Percentiles rank a stretch among this genome's conserved stretches.
Evolutionary conservation across 2,888 invertebrate genomes (phyloP).

Genomic region (Nomada fabriciana): DNA sequence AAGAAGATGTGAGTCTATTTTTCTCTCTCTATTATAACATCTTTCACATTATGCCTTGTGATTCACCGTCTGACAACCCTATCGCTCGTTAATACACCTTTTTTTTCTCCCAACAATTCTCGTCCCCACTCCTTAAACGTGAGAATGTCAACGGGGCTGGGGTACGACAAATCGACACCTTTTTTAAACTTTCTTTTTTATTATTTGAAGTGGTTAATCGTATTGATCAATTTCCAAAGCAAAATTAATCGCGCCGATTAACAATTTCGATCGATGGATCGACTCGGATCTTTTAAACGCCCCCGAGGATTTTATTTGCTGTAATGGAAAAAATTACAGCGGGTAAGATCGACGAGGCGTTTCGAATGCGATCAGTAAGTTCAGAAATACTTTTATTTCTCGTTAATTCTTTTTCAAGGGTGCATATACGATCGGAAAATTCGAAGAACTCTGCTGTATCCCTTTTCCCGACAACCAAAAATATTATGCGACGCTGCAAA

Average conservation of each 20-base stretch:
- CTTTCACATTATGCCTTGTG: conserved; percentile 7
- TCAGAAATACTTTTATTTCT: conserved; percentile 3
- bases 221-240: conserved; percentile 1
- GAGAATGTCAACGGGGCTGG: not conserved
- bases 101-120: conserved; percentile 10
- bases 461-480: not conserved
- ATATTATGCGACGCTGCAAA: not conserved
- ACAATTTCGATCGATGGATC: conserved; percentile 14
- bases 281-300: conserved; percentile 4
- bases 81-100: not conserved
- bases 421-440: conserved; percentile 20
- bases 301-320: conserved; percentile 1
- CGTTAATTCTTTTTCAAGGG: conserved; percentile 6
- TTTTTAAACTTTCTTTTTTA: not conserved
- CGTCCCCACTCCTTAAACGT: not conserved
- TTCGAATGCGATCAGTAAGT: conserved; percentile 2
- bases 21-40: conserved; percentile 38
- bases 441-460: conserved; percentile 14
- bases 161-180: conserved; percentile 20
- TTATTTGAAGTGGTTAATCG: conserved; percentile 16
- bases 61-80: not conserved
- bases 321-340: not conserved
- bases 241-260: conserved; percentile 22
- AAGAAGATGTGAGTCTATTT: conserved; percentile 39
- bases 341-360: conserved; percentile 14